Evolutionary conservation across 30 jellyfish, hydroid and myxozoan genomes (phyloP).

Genomic region (Aurelia aurita complex sp. Pacific): DNA sequence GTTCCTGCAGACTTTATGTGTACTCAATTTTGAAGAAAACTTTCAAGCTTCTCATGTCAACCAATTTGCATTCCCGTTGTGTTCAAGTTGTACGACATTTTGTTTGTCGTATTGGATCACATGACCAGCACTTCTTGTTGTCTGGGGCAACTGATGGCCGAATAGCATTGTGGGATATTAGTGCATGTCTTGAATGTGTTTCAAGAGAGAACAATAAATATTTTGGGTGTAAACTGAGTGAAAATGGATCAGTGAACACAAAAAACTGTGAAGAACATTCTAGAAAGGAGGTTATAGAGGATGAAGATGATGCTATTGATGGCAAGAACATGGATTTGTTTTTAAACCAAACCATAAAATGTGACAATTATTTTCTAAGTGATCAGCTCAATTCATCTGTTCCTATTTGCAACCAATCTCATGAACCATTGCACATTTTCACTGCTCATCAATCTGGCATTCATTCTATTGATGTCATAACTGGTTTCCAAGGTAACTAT

Average conservation of each 20-base stretch:
- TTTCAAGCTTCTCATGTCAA: slow-evolving; percentile 32
- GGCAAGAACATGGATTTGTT: background rate
- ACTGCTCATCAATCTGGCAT: slow-evolving; percentile 84
- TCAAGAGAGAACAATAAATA: background rate
- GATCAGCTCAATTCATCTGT: slow-evolving; percentile 22
- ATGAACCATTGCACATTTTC: slow-evolving; percentile 45
- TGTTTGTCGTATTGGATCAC: slow-evolving; percentile 20
- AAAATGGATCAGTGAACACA: background rate
- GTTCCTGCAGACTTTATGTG: slow-evolving; percentile 34
- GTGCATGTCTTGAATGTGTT: background rate
- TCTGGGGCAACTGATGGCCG: slow-evolving; percentile 87
- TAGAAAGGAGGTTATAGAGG: background rate
- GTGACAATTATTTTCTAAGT: slow-evolving; percentile 2
- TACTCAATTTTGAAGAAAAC: slow-evolving; percentile 12
- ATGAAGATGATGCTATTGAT: background rate
- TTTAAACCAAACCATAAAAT: background rate
- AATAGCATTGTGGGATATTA: slow-evolving; percentile 82
- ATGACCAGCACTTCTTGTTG: slow-evolving; percentile 35
- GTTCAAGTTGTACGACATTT: slow-evolving; percentile 59
- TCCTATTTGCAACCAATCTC: slow-evolving; percentile 3
- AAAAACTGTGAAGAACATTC: background rate
- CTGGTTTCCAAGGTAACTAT: slow-evolving; percentile 3
- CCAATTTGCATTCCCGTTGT: slow-evolving; percentile 66
- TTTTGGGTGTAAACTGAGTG: background rate
- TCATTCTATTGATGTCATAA: slow-evolving; percentile 57